Percentiles rank a stretch among this genome's conserved stretches.
Conservation (phyloP, 2,113 vertebrate species). For the Sphyrna mokarran region DNA sequence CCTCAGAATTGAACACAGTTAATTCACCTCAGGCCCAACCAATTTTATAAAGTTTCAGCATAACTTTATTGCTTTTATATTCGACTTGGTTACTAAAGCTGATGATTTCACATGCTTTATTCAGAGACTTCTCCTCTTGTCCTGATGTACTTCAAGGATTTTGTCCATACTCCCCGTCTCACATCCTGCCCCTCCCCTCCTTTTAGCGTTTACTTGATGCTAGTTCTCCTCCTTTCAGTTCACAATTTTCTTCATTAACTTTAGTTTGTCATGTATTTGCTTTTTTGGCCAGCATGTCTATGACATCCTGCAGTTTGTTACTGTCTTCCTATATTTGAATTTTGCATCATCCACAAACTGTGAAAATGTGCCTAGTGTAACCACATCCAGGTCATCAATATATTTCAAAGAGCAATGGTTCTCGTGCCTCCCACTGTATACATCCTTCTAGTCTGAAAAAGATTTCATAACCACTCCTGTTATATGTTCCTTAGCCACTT, state of each 20-base stretch:
- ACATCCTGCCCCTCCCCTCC: not conserved
- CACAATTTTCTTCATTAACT: not conserved
- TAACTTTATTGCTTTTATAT: not conserved
- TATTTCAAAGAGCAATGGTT: not conserved
- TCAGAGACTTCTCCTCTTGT: not conserved
- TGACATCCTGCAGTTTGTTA: not conserved
- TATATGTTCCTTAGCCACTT: not conserved
- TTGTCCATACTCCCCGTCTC: not conserved
- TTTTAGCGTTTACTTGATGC: not conserved
- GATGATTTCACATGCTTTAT: not conserved
- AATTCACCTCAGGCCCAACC: not conserved
- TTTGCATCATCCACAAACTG: not conserved
- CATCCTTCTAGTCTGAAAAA: not conserved
- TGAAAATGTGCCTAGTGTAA: not conserved
- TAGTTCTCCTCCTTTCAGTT: not conserved
- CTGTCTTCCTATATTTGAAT: not conserved
- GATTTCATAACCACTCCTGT: not conserved
- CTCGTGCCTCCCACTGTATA: not conserved
- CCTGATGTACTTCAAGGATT: not conserved
- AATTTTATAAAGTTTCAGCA: not conserved
- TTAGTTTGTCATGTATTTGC: not conserved
- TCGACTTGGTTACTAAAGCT: not conserved
- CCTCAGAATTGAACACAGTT: not conserved
- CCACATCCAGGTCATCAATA: not conserved
- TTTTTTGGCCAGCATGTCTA: not conserved